Conservation (phyloP, 2,888 invertebrate genomes). For the Eupithecia subumbrata region DNA sequence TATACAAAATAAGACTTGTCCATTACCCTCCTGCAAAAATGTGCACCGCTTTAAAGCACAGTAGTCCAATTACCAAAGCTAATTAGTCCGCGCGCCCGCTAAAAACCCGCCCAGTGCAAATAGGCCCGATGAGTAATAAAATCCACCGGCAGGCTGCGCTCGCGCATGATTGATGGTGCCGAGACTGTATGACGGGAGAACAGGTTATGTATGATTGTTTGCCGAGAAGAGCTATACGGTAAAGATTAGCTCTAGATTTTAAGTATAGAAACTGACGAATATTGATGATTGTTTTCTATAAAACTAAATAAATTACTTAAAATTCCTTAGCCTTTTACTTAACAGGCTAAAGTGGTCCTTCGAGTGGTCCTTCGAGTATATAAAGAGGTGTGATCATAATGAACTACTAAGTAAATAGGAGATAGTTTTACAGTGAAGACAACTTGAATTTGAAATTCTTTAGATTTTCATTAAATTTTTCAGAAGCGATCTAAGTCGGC, state of each 20-base stretch:
- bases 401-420: no score
- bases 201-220: constrained; percentile 56
- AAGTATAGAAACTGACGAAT: neutral
- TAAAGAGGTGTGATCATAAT: no score
- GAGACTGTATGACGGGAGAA: constrained; percentile 62
- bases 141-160: constrained; percentile 65
- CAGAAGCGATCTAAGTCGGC: neutral
- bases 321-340: no score
- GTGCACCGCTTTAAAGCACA: constrained; percentile 3
- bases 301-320: no score
- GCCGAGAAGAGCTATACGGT: constrained; percentile 39
- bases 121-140: constrained; percentile 62
- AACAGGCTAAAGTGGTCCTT: no score
- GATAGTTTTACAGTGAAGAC: neutral
- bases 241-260: neutral
- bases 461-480: neutral
- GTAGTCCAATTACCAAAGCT: constrained; percentile 25
- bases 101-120: constrained; percentile 32
- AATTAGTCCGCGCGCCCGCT: constrained; percentile 29
- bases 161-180: constrained; percentile 67
- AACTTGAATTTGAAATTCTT: neutral
- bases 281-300: no score
- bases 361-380: no score
- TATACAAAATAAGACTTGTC: neutral
- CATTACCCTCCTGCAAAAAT: neutral